phyloP scores from a whole-genome alignment of 2,797 vertebrate genomes.

The Syngnathus rostellatus region DNA sequence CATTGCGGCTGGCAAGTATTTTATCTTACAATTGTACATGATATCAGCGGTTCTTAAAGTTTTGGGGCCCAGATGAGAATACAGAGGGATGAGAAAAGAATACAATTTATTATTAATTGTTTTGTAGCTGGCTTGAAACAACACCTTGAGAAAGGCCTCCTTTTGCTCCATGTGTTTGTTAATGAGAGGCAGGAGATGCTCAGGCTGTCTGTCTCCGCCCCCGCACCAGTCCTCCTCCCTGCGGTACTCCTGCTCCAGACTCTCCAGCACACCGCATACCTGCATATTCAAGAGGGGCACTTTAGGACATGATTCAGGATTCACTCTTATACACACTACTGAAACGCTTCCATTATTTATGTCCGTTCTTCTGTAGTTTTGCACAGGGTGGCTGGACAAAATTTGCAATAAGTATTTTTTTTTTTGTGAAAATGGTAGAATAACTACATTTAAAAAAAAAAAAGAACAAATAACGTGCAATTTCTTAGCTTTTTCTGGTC shows the following conservation, averaged over 20 bases:
- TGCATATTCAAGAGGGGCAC: slow-evolving; percentile 29
- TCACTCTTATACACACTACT: background rate
- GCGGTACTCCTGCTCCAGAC: slow-evolving; percentile 82
- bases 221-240: slow-evolving; percentile 96
- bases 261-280: slow-evolving; percentile 83
- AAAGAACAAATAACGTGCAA: no score
- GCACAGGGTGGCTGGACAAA: no score
- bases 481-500: no score
- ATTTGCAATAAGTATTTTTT: no score
- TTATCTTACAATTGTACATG: background rate
- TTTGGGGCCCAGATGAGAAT: background rate
- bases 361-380: no score
- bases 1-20: background rate
- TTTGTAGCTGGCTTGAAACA: background rate
- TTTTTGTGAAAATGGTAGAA: no score
- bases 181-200: slow-evolving; percentile 83
- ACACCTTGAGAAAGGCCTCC: slow-evolving; percentile 93
- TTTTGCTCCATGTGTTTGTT: slow-evolving; percentile 98
- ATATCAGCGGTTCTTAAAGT: background rate
- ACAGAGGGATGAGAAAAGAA: no score
- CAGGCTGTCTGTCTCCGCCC: slow-evolving; percentile 66
- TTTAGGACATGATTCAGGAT: background rate
- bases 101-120: no score
- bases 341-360: background rate
- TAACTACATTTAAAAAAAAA: no score